Conservation (phyloP, 2,113 vertebrate species). For the Lampris incognitus region DNA sequence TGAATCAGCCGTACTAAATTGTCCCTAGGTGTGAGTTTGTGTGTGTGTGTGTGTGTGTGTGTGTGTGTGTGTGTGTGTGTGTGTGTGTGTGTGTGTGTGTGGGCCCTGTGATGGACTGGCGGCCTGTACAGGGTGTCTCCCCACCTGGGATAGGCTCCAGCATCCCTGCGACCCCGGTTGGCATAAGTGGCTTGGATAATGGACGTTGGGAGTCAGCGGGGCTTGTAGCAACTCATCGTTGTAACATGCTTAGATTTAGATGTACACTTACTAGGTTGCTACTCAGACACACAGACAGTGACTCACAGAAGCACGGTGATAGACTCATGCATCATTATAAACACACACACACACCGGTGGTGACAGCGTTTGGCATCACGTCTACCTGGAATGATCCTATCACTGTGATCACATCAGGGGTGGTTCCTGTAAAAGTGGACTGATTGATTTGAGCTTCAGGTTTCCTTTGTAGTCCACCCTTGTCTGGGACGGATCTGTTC, state of each 20-base stretch:
- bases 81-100: no score
- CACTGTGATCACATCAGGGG: constrained; percentile 22
- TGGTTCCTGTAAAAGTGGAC: not conserved
- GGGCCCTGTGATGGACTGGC: no score
- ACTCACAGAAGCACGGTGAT: not conserved
- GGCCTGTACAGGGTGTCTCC: no score
- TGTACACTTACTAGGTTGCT: not conserved
- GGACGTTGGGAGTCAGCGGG: not conserved
- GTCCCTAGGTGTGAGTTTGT: no score
- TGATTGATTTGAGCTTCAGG: constrained; percentile 4
- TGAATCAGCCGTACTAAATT: no score
- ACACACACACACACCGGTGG: not conserved
- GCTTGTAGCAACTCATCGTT: not conserved
- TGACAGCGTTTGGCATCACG: constrained; percentile 16
- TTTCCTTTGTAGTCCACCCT: constrained; percentile 25
- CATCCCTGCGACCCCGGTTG: no score
- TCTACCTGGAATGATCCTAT: constrained; percentile 12
- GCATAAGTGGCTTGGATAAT: no score
- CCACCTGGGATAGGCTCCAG: no score
- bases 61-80: no score
- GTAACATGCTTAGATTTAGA: not conserved
- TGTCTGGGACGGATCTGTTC: constrained; percentile 35
- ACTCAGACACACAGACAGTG: not conserved
- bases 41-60: no score
- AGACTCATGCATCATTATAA: not conserved